Base-by-base conservation (phyloP, 2,888 invertebrate species). In the Habroteleia sp. region DNA sequence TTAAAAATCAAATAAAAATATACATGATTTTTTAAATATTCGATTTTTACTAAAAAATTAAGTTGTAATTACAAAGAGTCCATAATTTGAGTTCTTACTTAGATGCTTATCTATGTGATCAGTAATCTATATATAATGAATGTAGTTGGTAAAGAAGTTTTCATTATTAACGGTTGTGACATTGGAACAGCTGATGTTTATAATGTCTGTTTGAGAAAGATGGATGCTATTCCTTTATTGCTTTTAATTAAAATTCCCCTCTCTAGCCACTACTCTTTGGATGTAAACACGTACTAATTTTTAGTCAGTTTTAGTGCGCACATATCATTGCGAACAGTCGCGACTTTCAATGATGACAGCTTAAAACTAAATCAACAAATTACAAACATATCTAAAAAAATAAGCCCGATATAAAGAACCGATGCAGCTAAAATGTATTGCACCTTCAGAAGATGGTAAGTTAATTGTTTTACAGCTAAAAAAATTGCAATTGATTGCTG, bases 261-360 rank as follows among this genome's bases (percentile, higher is more conserved):
- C 20, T 16, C 23, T 17, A 11, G 0, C 6, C 3, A 11, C 5
- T 2, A 13, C 16, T n/a, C 5, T 37, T 48, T 17, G n/a, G 23
- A 42, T 52, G 63, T 65, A 65, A 65, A 65, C 42, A 62, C 16
- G 35, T 42, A 37, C 25, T 11, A n/a, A 44, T 5, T 35, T 54
- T 65, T 27, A 65, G 65, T 54, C n/a, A n/a, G n/a, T n/a, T n/a
- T n/a, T n/a, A n/a, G n/a, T n/a, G 65, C 52, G 42, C 65, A 65
- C 65, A 54, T 54, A 44, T 8, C 6, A 7, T 23, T 20, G 54
- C 17, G 13, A n/a, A n/a, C n/a, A n/a, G n/a, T n/a, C n/a, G n/a
- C n/a, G n/a, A n/a, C n/a, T n/a, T n/a, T n/a, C n/a, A n/a, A n/a
- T n/a, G n/a, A n/a, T n/a, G n/a, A n/a, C n/a, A n/a, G n/a, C n/a